Evolutionary conservation across 2,888 invertebrate genomes (phyloP), one percentile per base, ranked within the genome.

Genomic region (Tineola bisselliella): DNA sequence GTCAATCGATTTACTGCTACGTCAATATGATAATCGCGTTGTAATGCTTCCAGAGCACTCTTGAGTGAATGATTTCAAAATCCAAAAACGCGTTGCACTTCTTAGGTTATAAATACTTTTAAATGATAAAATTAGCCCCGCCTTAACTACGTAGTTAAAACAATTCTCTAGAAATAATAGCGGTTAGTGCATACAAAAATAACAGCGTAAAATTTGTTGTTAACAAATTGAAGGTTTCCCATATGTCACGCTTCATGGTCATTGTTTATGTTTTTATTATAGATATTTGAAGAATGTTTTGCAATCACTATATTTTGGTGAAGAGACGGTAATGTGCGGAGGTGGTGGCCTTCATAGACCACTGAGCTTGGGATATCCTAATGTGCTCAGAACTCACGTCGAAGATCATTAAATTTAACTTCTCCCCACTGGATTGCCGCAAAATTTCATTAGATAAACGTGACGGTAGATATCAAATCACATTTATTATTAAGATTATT

Each of bases 261-360:
- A 15, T 48, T 48, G 17, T 48, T 48, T 48, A 48, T 17, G 15
- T 48, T 48, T 48, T 48, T 2, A 17, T 17, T 48, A 48, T 48
- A 48, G 48, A 48, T 17, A 17, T 48, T 48, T 25, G 54, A 54
- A 25, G 54, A 54, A 54, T 25, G 25, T 54, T 48, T 48, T n/a
- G 54, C 25, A 54, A 54, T 54, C 17, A 13, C 38, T 38, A n/a
- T 48, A 17, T 48, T 17, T 18, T 54, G 19, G 19, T 19, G 54
- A 54, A 25, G 54, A 18, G 54, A 54, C 18, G 54, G 19, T 54
- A 54, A 54, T 54, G 54, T 54, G 54, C 54, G 54, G 54, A 54
- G 54, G 54, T 54, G 54, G 54, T 54, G 25, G 54, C 54, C 54
- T 54, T 54, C 54, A 54, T n/a, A 54, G 19, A 25, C 25, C 5